Evolutionary conservation across 2,888 invertebrate species (phyloP), one percentile per base, ranked within the genome.

Genomic region (Ochlodes sylvanus): DNA sequence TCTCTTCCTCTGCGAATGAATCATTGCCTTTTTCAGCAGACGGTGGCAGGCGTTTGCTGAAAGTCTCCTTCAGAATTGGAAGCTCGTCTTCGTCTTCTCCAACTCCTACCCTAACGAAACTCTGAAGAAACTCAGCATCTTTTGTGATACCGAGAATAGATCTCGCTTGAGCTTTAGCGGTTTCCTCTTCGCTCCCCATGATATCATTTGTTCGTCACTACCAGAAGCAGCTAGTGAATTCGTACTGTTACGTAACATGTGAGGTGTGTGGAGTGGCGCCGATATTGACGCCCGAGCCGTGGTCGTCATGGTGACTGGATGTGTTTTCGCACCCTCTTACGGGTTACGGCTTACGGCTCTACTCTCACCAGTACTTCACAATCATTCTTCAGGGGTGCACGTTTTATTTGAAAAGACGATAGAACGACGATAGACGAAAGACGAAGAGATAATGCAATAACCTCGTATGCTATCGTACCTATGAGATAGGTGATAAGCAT

Each of bases 41-140:
- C 7, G 78, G 79, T 0, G 91, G 89, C 7, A 83, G 87, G 73
- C 92, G 79, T 73, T 92, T 90, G 77, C 92, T 92, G 78, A 93
- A 92, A 0, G 91, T 88, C 0, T 88, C 87, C 71, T 91, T 92
- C 14, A 80, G 89, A 0, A 83, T 79, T 0, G 94, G 94, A 7
- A 77, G 72, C 55, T 94, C 94, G 34, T 94, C 92, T 50, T 94
- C 94, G 6, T 94, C 94, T 32, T 94, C 94, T 2, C 94, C 95
- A 7, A 94, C 88, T 34, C 95, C 96, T 17, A 96, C 95, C 62
- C 97, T 94, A 15, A 97, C 96, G 82, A 96, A 97, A 82, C 97
- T 97, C 88, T 97, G 97, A 17, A 97, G 84, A 76, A 97, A 94
- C 81, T 97, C 97, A 14, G 96, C 95, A 75, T 96, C 95, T 79